These are phyloP conservation scores for Ptychoptera contaminata DNA, from an alignment of 2,888 invertebrate species.

Conservation along the genomic window DNA sequence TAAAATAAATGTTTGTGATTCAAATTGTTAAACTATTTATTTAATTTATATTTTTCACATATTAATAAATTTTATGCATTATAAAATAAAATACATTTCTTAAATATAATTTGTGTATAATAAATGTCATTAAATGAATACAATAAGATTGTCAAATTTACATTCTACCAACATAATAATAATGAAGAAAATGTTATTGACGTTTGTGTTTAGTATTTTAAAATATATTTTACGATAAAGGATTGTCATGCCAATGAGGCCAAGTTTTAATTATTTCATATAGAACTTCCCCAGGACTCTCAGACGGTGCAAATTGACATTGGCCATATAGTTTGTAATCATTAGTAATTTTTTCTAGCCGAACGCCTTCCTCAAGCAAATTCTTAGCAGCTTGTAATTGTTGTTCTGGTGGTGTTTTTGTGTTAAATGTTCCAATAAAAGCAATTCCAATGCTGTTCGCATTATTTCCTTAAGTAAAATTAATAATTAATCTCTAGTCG, in stretches of 20 bases:
- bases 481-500: neutral
- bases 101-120: no score
- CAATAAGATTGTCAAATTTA: no score
- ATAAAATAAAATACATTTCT: no score
- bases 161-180: no score
- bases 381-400: constrained; percentile 41
- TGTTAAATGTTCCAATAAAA: constrained; percentile 52
- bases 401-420: constrained; percentile 32
- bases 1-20: no score
- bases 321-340: constrained; percentile 54
- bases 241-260: constrained; percentile 37
- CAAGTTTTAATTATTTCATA: constrained; percentile 45
- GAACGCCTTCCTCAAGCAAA: constrained; percentile 44
- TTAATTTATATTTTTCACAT: no score
- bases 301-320: constrained; percentile 45
- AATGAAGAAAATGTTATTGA: no score
- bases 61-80: no score
- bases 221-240: no score
- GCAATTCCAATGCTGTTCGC: constrained; percentile 47
- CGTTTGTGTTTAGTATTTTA: no score
- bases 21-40: no score
- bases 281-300: constrained; percentile 51
- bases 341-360: constrained; percentile 36
- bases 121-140: no score
- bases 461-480: constrained; percentile 35